Evolutionary conservation across 2,888 invertebrate genomes (phyloP), one percentile per base, ranked within the genome.

Genomic region (Xylota segnis): DNA sequence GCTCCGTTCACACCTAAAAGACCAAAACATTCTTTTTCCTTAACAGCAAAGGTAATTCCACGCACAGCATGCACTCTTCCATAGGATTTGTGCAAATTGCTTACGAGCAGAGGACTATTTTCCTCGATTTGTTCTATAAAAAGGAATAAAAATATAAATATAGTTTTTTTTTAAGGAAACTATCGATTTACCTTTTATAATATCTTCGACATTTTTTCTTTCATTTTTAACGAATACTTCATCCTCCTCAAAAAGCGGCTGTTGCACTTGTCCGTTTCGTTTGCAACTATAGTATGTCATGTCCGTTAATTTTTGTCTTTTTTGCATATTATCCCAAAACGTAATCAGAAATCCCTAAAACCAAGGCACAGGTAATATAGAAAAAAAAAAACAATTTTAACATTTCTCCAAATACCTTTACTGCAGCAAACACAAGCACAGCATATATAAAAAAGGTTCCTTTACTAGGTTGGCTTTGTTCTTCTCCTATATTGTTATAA

Each of bases 1-100:
- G 97, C 97, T 10, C 97, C 97, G 91, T 97, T 97, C n/a, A 96
- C 95, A 0, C 97, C 97, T 72, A 97, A 92, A 32, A 97, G 92
- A 0, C 97, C 97, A 90, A 97, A 96, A 89, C 97, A 97, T 91
- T 97, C 96, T 2, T 96, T 96, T 90, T 89, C 89, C 58, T 93
- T 94, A 6, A 96, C 95, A 0, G 94, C 94, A 90, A 97, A 95
- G 89, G 94, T 95, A 68, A 96, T 90, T 12, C 95, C 94, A 52
- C 94, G 93, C 0, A 96, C 96, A 0, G 96, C 96, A 50, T 93
- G 88, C 56, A 93, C 89, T 0, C 79, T 78, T 0, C 92, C 91
- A 89, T 95, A 96, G 52, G 92, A 93, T 91, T 96, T 96, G 84
- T 94, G 93, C 1, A 96, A 88, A 70, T 94, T 92, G 61, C 93